Base-by-base conservation (phyloP, 2,113 vertebrate species). In the Pungitius pungitius region DNA sequence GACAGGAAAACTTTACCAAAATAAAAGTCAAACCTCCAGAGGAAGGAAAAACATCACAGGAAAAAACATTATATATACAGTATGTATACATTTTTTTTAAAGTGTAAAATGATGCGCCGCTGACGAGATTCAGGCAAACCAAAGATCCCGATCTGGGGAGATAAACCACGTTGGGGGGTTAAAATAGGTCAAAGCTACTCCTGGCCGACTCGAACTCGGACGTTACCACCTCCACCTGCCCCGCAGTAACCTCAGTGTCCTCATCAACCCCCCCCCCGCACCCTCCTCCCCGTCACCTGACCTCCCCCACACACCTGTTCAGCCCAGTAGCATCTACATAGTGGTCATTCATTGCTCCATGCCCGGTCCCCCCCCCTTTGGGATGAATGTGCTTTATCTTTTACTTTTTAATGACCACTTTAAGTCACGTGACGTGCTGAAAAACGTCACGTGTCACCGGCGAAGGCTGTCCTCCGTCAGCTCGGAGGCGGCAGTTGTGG, bases 1-100 rank as follows among this genome's bases (percentile, higher is more conserved):
- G 24, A 35, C 26, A 15, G 0, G 0, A 42, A 15, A 65, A 40
- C 20, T 2, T 18, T 33, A 51, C 12, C 42, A 51, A 70, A 71
- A 71, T 65, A 58, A 78, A 42, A 64, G 1, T 51, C n/a, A 51
- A 24, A 51, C 49, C n/a, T n/a, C 18, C 3, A n/a, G 45, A 49
- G 45, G n/a, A n/a, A n/a, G n/a, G n/a, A n/a, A n/a, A n/a, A n/a
- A n/a, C n/a, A n/a, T n/a, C n/a, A n/a, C n/a, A n/a, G n/a, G n/a
- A n/a, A n/a, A n/a, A n/a, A n/a, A 30, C 30, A 30, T 30, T 30
- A 30, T 3, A 30, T 30, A 30, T 5, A n/a, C n/a, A n/a, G 18
- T 3, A 11, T 11, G 7, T 20, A 6, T 20, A 7, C 20, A 47
- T 45, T n/a, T n/a, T n/a, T n/a, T n/a, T 45, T 45, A 17, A 17